Evolutionary conservation across 2,888 invertebrate species (phyloP).

Genomic region (Zele albiditarsus): DNA sequence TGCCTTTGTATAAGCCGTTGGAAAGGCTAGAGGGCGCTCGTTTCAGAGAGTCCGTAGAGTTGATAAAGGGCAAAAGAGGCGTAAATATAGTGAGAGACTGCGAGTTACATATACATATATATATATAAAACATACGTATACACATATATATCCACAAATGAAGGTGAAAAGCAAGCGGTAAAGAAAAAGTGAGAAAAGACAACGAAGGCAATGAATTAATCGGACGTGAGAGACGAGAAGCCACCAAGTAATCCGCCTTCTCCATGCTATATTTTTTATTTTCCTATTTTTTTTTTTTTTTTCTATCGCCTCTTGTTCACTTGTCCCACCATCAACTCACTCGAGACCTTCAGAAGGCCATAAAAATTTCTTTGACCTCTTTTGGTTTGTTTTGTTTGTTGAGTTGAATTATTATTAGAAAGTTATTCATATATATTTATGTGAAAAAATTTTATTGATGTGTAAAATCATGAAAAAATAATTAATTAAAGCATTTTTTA

Average conservation of each 20-base stretch:
- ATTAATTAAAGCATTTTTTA: too few species aligned
- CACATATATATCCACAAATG: not conserved
- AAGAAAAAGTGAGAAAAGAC: slow-evolving; percentile 40
- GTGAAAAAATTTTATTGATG: too few species aligned
- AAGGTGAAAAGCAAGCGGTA: slow-evolving; percentile 24
- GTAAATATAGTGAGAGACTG: slow-evolving; percentile 29
- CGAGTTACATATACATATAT: not conserved
- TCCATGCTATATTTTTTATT: slow-evolving; percentile 44
- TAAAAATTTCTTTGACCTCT: not conserved
- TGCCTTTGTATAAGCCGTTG: slow-evolving; percentile 45
- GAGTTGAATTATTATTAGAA: not conserved
- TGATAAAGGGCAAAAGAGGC: slow-evolving; percentile 49
- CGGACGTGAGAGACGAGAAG: slow-evolving; percentile 52
- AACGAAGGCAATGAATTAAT: slow-evolving; percentile 55
- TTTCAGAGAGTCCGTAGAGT: slow-evolving; percentile 2
- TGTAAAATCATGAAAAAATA: too few species aligned
- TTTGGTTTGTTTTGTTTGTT: not conserved
- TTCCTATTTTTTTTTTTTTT: slow-evolving; percentile 41
- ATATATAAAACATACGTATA: not conserved
- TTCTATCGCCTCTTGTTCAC: not conserved
- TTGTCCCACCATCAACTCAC: not conserved
- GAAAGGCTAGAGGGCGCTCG: slow-evolving; percentile 42
- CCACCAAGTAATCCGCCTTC: slow-evolving; percentile 52
- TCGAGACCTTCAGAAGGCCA: not conserved
- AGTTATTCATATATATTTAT: not conserved